Conservation (phyloP, 1,140 invertebrate species). For the Cepaea nemoralis region DNA sequence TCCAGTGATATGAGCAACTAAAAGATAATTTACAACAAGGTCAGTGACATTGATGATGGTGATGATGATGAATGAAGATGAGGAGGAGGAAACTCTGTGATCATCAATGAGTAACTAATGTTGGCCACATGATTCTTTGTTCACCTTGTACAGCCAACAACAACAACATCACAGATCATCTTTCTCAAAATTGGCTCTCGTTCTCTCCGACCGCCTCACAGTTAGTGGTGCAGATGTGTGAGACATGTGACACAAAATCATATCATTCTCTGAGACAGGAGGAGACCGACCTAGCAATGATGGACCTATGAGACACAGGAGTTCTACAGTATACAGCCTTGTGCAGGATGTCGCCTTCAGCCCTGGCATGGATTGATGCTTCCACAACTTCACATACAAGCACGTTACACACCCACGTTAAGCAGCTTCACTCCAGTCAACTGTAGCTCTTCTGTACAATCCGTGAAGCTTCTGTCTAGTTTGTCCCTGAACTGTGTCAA, state of each 20-base stretch:
- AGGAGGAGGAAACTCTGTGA: neutral
- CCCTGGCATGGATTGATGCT: too few species aligned
- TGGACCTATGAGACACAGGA: neutral
- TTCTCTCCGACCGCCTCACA: neutral
- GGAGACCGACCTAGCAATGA: neutral
- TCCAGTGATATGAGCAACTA: slow-evolving; percentile 37
- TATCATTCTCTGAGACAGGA: neutral
- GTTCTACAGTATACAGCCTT: neutral
- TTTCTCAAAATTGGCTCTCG: neutral
- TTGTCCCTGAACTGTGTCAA: too few species aligned
- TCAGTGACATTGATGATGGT: neutral
- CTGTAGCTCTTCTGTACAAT: too few species aligned
- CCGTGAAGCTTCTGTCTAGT: too few species aligned
- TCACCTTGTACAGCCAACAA: neutral
- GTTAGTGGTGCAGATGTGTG: too few species aligned
- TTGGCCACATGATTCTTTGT: neutral
- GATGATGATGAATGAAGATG: too few species aligned
- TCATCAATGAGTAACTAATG: neutral
- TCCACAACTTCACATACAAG: too few species aligned
- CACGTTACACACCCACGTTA: too few species aligned
- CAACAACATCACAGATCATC: neutral
- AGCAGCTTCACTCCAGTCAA: too few species aligned
- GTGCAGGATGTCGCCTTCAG: too few species aligned
- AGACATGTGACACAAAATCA: too few species aligned
- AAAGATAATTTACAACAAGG: slow-evolving; percentile 15